Evolutionary conservation across 37 sponge, comb jelly and placozoan genomes (phyloP), one percentile per base, ranked within the genome.

Genomic region (Aplysina aerophoba): DNA sequence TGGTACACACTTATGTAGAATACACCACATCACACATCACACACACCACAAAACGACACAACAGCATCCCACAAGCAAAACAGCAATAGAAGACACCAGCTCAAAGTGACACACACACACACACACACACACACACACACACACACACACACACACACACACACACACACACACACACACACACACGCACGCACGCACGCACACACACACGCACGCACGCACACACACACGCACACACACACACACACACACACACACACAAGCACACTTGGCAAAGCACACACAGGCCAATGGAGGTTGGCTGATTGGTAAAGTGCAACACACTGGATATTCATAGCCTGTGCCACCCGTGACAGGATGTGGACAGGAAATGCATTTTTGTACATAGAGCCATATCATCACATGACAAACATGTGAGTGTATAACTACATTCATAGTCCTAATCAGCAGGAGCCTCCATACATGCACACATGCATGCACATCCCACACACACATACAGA

Each of bases 171-270:
- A 33, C 14, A 13, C 56, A 71, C 40, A 13, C 25, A 69, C 38
- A 25, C 30, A 71, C 84, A 67, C 55, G 44, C 69, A 67, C 71
- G 30, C 84, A 84, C 58, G 31, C 74, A 73, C 85, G 39, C 85
- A 73, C 73, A 53, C 55, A 33, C 59, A 64, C 73, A 27, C 35
- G 5, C 25, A 25, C n/a, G 38, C 60, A 67, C 38, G 3, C 74
- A 85, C 59, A 54, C 75, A 73, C 60, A 54, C 74, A 73, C 74
- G 55, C 74, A 73, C 74, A 71, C 85, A 85, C 56, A 71, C 74
- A 85, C 58, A 71, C 74, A 85, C 74, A 44, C 50, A 44, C 50
- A 44, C 50, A 44, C 50, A 44, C 50, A 44, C 50, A 44, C 50
- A 44, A 3, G 8, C 50, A 44, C 50, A 44, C 50, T 44, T 3